phyloP scores from a whole-genome alignment of 1,140 invertebrate species.

The Drosophila mauritiana region DNA sequence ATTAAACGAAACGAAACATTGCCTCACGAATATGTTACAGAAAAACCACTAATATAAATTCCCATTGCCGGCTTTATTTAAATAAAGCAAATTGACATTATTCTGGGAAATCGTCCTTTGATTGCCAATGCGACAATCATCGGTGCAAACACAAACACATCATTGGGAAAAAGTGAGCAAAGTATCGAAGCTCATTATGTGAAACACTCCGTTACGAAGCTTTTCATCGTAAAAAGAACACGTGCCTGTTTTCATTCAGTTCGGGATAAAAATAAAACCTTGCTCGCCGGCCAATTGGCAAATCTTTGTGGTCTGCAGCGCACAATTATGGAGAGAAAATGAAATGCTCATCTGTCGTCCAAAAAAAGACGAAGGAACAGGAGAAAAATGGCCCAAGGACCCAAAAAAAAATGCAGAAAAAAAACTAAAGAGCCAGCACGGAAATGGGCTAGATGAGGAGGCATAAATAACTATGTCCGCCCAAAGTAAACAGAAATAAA shows the following conservation, averaged over 20 bases:
- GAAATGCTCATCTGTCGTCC: conserved; percentile 57
- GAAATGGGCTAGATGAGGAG: conserved; percentile 22
- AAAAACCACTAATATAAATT: neutral
- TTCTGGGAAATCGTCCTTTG: conserved; percentile 28
- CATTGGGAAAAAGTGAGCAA: conserved; percentile 33
- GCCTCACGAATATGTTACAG: neutral
- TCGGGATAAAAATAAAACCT: conserved; percentile 42
- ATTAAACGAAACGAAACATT: neutral
- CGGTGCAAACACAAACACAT: conserved; percentile 32
- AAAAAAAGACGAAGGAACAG: neutral
- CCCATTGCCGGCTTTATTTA: conserved; percentile 16
- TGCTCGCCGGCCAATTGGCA: conserved; percentile 49
- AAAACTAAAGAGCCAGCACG: conserved; percentile 14
- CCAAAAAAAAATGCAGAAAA: conserved; percentile 17
- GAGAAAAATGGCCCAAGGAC: conserved; percentile 48
- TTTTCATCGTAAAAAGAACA: conserved; percentile 32
- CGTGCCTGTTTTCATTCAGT: conserved; percentile 49
- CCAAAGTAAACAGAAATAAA: conserved; percentile 55
- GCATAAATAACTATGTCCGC: conserved; percentile 70
- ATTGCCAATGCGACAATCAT: conserved; percentile 33
- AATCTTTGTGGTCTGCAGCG: conserved; percentile 54
- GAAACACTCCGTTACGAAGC: conserved; percentile 2
- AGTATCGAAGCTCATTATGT: conserved; percentile 53
- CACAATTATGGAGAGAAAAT: conserved; percentile 76
- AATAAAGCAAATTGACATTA: conserved; percentile 15